Percentiles rank a stretch among this genome's conserved stretches.
These are phyloP conservation scores for Drosophila koepferae DNA, from an alignment of 2,888 invertebrate species.

Conservation along the genomic window DNA sequence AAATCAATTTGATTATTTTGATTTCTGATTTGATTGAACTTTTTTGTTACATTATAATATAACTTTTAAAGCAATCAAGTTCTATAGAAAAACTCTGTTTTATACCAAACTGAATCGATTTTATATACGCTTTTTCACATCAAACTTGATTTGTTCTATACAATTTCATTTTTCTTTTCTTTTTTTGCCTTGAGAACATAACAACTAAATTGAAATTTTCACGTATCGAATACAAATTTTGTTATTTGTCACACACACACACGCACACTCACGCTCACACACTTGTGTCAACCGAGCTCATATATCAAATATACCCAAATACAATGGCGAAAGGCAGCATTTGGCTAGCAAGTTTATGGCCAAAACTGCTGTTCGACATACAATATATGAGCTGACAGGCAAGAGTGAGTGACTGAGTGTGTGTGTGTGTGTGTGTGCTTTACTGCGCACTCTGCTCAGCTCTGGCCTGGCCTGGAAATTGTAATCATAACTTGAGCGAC, in stretches of 20 bases:
- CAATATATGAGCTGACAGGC: conserved; percentile 19
- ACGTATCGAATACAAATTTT: conserved; percentile 23
- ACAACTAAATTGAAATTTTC: conserved; percentile 18
- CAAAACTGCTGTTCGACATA: conserved; percentile 35
- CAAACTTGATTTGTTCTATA: not conserved
- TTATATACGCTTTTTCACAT: not conserved
- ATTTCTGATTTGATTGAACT: not conserved
- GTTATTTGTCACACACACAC: conserved; percentile 22
- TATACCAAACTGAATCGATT: not conserved
- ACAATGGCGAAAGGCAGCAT: conserved; percentile 13
- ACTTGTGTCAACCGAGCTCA: conserved; percentile 20
- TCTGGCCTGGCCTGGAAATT: conserved; percentile 51
- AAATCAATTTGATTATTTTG: not conserved
- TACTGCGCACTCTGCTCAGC: conserved; percentile 8
- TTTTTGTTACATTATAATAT: not conserved
- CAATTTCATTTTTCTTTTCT: not conserved
- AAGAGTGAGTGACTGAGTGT: not conserved
- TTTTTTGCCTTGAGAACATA: not conserved
- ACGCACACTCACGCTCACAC: not conserved
- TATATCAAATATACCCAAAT: conserved; percentile 33
- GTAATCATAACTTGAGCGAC: conserved; percentile 77
- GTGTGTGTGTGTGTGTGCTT: conserved; percentile 10
- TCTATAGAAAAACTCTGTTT: not conserved
- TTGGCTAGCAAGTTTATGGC: conserved; percentile 37
- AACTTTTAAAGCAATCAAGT: not conserved